phyloP scores from a whole-genome alignment of 1,140 invertebrate species.

The Zaprionus tsacasi region DNA sequence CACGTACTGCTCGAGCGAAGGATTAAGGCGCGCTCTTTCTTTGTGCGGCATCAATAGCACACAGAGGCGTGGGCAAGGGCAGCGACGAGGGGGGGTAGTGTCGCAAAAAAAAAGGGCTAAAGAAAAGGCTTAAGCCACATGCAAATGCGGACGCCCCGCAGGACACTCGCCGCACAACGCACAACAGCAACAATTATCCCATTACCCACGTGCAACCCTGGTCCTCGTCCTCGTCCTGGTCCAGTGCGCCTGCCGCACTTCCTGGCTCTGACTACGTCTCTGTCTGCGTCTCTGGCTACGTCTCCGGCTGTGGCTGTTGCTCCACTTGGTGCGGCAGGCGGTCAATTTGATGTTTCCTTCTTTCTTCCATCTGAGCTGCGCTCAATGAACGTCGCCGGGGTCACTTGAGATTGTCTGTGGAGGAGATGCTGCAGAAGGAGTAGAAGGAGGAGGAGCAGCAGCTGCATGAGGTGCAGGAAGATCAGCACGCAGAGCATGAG shows the following conservation, averaged over 20 bases:
- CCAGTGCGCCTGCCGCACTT: constrained; percentile 48
- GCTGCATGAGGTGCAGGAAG: too few species aligned
- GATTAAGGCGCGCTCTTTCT: constrained; percentile 52
- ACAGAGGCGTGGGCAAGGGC: not conserved
- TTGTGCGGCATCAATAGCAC: constrained; percentile 23
- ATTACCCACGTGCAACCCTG: constrained; percentile 67
- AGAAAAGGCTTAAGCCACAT: constrained; percentile 40
- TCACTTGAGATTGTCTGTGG: constrained; percentile 37
- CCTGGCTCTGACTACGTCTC: not conserved
- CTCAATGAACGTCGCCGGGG: constrained; percentile 31
- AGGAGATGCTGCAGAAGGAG: not conserved
- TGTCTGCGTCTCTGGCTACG: too few species aligned
- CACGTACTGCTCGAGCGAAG: constrained; percentile 56
- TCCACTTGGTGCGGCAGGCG: constrained; percentile 64
- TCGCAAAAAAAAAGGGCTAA: not conserved
- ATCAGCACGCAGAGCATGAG: not conserved
- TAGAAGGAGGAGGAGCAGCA: not conserved
- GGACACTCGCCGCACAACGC: constrained; percentile 38
- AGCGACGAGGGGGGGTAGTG: not conserved
- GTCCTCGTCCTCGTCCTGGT: not conserved
- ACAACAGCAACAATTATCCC: constrained; percentile 77
- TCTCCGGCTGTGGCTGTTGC: not conserved
- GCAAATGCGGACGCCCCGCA: constrained; percentile 49
- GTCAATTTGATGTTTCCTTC: constrained; percentile 80
- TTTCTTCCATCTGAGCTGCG: constrained; percentile 48